Evolutionary conservation across 2,888 invertebrate species (phyloP).

Genomic region (Sthenelais limicola): DNA sequence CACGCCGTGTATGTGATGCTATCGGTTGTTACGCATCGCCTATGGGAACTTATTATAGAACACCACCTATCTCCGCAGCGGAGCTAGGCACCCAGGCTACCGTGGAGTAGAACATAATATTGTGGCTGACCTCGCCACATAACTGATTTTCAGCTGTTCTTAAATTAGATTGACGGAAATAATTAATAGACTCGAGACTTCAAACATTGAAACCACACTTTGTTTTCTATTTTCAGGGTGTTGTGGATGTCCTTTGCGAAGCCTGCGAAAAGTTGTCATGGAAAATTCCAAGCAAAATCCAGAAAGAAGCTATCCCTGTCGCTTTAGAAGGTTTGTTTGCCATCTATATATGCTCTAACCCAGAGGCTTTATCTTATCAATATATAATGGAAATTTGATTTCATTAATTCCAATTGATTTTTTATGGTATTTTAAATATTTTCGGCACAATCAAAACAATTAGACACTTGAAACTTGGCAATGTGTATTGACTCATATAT

Average conservation of each 20-base stretch:
- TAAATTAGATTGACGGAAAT: too few relatives aligned
- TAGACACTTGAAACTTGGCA: neutral
- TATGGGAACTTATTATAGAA: too few relatives aligned
- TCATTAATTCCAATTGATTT: neutral
- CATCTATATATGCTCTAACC: neutral
- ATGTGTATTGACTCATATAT: neutral
- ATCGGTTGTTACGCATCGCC: too few relatives aligned
- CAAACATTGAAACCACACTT: too few relatives aligned
- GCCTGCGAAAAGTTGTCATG: conserved; percentile 94
- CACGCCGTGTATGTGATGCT: too few relatives aligned
- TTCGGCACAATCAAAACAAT: neutral
- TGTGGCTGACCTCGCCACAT: too few relatives aligned
- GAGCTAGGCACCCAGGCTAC: too few relatives aligned
- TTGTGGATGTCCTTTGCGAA: conserved; percentile 90
- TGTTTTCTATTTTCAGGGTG: conserved; percentile 74
- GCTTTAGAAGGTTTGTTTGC: conserved; percentile 82
- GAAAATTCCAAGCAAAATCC: conserved; percentile 95
- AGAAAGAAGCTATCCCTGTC: conserved; percentile 92
- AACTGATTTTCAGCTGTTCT: too few relatives aligned
- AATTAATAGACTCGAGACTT: too few relatives aligned
- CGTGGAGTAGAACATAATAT: too few relatives aligned
- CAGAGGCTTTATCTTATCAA: neutral
- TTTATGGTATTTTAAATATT: neutral
- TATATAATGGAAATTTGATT: neutral
- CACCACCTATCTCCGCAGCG: too few relatives aligned